phyloP scores from a whole-genome alignment of 2,113 vertebrate genomes.

The Daphoenositta chrysoptera region DNA sequence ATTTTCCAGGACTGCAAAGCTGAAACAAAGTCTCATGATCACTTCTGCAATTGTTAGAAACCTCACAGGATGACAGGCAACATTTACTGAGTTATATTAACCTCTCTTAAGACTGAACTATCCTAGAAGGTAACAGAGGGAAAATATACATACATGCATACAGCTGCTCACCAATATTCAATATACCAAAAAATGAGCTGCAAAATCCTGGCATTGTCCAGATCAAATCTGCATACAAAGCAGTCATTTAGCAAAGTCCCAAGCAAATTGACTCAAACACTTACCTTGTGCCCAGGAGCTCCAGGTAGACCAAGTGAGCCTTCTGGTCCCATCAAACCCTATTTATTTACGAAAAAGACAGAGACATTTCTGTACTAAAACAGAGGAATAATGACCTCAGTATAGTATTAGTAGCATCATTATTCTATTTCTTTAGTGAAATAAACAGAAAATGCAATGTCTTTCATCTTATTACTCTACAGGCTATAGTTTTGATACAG shows the following conservation, averaged over 20 bases:
- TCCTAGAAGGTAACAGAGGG: not conserved
- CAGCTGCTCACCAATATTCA: not conserved
- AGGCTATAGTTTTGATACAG: not conserved
- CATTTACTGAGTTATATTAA: not conserved
- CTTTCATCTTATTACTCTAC: not conserved
- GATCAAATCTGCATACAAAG: not conserved
- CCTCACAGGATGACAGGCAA: not conserved
- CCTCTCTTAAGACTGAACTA: not conserved
- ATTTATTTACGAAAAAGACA: slow-evolving; percentile 11
- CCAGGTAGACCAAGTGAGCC: slow-evolving; percentile 82
- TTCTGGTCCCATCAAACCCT: slow-evolving; percentile 86
- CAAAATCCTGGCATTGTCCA: not conserved
- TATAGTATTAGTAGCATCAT: not conserved
- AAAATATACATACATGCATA: no score
- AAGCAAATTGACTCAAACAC: not conserved
- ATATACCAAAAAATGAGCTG: not conserved
- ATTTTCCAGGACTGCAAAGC: not conserved
- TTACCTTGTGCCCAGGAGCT: slow-evolving; percentile 83
- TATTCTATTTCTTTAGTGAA: not conserved
- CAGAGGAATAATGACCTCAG: not conserved
- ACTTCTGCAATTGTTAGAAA: not conserved
- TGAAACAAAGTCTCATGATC: not conserved
- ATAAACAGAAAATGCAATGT: not conserved
- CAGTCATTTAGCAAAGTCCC: not conserved
- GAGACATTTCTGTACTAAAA: not conserved